Conservation (phyloP, 2,888 invertebrate genomes). For the Brachynemurus nebulosus region DNA sequence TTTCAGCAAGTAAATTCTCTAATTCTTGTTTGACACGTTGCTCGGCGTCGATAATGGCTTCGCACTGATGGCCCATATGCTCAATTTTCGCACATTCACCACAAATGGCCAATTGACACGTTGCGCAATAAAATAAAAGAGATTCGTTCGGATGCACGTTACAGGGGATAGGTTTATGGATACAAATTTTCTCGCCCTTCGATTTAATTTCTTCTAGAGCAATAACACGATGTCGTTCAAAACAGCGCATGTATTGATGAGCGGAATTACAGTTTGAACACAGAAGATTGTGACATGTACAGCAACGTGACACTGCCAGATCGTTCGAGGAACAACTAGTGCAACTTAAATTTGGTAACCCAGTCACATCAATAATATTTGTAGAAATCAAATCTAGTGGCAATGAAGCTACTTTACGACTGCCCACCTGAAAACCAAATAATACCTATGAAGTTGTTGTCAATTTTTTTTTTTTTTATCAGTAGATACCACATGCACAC, state of each 20-base stretch:
- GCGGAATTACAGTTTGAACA: constrained; percentile 91
- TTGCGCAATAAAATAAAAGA: constrained; percentile 76
- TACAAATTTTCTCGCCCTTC: constrained; percentile 59
- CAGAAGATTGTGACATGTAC: constrained; percentile 87
- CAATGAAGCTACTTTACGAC: constrained; percentile 63
- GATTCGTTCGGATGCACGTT: constrained; percentile 67
- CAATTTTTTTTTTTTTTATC: constrained; percentile 3
- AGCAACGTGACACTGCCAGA: constrained; percentile 84
- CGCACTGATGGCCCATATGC: constrained; percentile 71
- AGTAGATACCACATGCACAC: constrained; percentile 1
- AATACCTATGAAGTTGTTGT: neutral
- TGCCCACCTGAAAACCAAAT: constrained; percentile 40
- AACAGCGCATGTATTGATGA: constrained; percentile 93
- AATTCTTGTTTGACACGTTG: constrained; percentile 64
- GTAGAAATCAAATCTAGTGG: constrained; percentile 78
- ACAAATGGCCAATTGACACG: constrained; percentile 77
- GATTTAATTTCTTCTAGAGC: constrained; percentile 76
- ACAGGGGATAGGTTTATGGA: constrained; percentile 84
- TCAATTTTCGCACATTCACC: constrained; percentile 72
- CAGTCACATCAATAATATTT: constrained; percentile 69
- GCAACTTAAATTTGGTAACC: constrained; percentile 53
- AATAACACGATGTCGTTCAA: constrained; percentile 86
- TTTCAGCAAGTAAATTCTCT: constrained; percentile 56
- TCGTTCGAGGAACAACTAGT: constrained; percentile 94
- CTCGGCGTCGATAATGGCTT: constrained; percentile 68